phyloP scores from a whole-genome alignment of 2,113 vertebrate species.

The Chloropsis hardwickii region DNA sequence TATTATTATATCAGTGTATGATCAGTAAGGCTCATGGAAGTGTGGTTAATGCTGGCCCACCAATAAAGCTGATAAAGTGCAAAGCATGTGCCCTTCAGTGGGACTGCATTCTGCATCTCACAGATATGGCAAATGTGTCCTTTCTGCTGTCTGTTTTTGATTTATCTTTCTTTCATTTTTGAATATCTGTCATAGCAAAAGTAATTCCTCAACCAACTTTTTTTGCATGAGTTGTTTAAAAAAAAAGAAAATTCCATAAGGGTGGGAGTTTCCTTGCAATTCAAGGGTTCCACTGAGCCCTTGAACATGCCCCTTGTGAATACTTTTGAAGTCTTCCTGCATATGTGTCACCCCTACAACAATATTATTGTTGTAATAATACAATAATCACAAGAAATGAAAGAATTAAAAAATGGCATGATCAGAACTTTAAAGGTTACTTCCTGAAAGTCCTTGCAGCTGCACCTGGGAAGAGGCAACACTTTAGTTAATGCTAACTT shows the following conservation, averaged over 20 bases:
- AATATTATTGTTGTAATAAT: background rate
- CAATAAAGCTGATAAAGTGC: background rate
- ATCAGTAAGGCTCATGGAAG: background rate
- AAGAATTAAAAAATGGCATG: background rate
- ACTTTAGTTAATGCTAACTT: background rate
- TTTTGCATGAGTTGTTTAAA: background rate
- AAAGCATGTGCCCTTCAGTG: background rate
- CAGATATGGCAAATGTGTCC: background rate
- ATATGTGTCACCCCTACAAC: background rate
- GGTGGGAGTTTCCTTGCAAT: background rate
- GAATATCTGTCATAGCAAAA: background rate
- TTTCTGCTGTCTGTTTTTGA: background rate
- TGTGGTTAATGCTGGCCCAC: background rate
- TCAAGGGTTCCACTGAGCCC: background rate
- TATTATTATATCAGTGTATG: background rate
- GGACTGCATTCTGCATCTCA: background rate
- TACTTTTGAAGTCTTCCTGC: background rate
- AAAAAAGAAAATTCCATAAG: background rate
- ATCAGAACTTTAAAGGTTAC: background rate
- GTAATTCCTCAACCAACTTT: background rate
- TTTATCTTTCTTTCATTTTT: background rate
- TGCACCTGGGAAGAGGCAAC: background rate
- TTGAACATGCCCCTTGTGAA: background rate
- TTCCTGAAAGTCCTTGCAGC: background rate
- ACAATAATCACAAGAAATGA: background rate